A percentile compares a stretch with the other conserved stretches of the same genome.
Evolutionary conservation across 2,888 invertebrate genomes (phyloP).

Genomic region (Anoplius nigerrimus): DNA sequence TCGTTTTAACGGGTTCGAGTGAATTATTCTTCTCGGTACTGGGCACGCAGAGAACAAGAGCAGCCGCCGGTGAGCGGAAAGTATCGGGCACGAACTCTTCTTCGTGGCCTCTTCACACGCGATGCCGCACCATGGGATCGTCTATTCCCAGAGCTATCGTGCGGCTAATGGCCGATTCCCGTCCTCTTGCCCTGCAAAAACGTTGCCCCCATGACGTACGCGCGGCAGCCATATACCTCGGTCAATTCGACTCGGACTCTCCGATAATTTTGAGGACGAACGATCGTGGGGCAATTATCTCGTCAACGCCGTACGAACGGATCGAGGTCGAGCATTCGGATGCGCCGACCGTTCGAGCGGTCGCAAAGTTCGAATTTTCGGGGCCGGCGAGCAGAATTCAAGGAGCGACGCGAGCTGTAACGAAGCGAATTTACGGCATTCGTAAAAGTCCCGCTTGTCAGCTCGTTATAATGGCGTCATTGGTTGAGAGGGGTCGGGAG

Average conservation of each 20-base stretch:
- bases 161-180: constrained; percentile 52
- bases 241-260: no score
- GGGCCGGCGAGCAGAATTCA: constrained; percentile 12
- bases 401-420: constrained; percentile 31
- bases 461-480: constrained; percentile 38
- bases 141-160: constrained; percentile 46
- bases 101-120: constrained; percentile 46
- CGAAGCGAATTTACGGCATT: constrained; percentile 45
- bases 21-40: constrained; percentile 5
- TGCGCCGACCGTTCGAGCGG: no score
- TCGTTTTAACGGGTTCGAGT: no score
- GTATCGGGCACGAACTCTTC: constrained; percentile 11
- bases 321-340: no score
- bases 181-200: constrained; percentile 46
- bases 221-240: background rate
- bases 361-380: constrained; percentile 4
- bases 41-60: background rate
- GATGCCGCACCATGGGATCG: constrained; percentile 38
- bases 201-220: constrained; percentile 30
- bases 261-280: no score
- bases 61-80: no score
- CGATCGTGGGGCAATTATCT: no score
- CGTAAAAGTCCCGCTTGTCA: constrained; percentile 42
- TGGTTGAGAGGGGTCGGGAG: background rate
- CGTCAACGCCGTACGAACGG: no score